These are phyloP conservation scores for Rousettus madagascariensis DNA, from an alignment of 2,797 vertebrate species.

Conservation along the genomic window DNA sequence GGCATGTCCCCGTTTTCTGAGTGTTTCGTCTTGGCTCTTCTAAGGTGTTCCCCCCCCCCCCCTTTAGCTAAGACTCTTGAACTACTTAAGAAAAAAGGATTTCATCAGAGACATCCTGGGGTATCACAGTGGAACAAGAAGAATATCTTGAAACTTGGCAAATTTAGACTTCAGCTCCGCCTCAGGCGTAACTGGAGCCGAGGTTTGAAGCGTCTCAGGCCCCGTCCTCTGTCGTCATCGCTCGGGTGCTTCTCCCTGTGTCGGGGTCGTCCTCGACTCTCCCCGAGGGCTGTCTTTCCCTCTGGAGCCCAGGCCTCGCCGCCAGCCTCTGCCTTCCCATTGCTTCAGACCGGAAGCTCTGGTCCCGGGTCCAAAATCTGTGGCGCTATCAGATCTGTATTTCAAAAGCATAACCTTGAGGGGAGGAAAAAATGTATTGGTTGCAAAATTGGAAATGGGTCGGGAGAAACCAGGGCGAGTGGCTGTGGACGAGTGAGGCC, in stretches of 20 bases:
- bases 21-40: not conserved
- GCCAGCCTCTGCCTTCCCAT: not conserved
- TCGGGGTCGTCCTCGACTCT: not conserved
- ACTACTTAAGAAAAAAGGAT: not conserved
- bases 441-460: not conserved
- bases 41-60: not conserved
- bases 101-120: not conserved
- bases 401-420: not conserved
- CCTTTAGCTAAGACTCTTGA: constrained; percentile 19
- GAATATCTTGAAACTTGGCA: not conserved
- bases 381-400: not conserved
- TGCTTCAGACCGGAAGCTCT: constrained; percentile 21
- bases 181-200: not conserved
- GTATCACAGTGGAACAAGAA: not conserved
- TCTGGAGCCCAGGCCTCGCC: not conserved
- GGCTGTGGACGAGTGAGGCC: not conserved
- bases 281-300: not conserved
- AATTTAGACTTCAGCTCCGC: not conserved
- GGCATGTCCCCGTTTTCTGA: not conserved
- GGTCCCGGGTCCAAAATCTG: not conserved
- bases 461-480: not conserved
- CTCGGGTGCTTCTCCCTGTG: not conserved
- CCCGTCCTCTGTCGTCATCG: not conserved
- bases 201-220: not conserved
- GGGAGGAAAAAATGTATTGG: not conserved